phyloP scores from a whole-genome alignment of 2,888 invertebrate genomes.

The Phyllotreta cruciferae region DNA sequence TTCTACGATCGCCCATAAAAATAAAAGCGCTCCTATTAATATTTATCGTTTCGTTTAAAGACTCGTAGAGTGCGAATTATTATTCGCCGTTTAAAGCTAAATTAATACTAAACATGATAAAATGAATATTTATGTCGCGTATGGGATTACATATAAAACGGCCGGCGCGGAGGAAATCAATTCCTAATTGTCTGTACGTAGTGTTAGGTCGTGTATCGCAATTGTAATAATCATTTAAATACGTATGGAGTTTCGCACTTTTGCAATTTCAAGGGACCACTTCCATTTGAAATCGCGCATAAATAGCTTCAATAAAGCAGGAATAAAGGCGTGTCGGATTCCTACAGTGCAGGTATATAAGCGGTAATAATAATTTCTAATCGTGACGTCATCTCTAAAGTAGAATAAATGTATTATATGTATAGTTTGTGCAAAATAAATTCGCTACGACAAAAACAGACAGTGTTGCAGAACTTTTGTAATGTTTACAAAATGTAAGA shows the following conservation, averaged over 20 bases:
- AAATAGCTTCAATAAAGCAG: not conserved
- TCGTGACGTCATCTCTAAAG: no score
- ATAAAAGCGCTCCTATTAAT: not conserved
- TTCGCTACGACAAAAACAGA: no score
- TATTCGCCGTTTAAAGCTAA: slow-evolving; percentile 6
- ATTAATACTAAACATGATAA: slow-evolving; percentile 11
- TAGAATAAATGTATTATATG: no score
- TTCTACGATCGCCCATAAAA: no score
- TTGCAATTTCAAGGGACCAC: slow-evolving; percentile 7
- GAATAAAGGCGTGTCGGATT: not conserved
- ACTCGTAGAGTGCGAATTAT: slow-evolving; percentile 6
- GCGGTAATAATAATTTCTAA: no score
- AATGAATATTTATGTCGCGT: slow-evolving; percentile 12
- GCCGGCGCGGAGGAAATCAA: not conserved
- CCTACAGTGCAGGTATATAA: not conserved
- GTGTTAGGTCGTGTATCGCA: slow-evolving; percentile 1
- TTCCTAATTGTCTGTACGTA: slow-evolving; percentile 1
- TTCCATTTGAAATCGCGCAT: not conserved
- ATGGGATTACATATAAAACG: slow-evolving; percentile 12
- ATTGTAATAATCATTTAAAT: slow-evolving; percentile 13
- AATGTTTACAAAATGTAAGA: no score
- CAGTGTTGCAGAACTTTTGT: no score
- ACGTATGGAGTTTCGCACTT: slow-evolving; percentile 9
- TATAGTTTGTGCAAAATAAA: no score
- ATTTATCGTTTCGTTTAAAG: slow-evolving; percentile 7